Evolutionary conservation across 2,797 vertebrate species (phyloP).

Genomic region (Prionace glauca): DNA sequence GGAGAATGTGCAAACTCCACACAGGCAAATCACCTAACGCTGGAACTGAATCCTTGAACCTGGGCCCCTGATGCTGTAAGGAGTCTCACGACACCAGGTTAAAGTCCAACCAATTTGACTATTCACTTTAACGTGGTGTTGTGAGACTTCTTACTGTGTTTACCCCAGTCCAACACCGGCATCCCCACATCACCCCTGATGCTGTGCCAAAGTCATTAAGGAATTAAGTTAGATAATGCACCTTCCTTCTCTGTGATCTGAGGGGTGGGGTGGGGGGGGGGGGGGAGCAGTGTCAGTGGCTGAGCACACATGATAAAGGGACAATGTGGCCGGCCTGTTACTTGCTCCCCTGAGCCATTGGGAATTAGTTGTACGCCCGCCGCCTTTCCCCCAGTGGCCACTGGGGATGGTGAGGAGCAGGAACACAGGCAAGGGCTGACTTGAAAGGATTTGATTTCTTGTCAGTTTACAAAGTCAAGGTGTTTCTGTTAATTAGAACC

Average conservation of each 20-base stretch:
- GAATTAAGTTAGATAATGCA: background rate
- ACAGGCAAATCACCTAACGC: too few species aligned
- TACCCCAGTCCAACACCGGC: too few species aligned
- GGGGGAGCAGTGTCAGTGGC: background rate
- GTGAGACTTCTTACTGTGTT: too few species aligned
- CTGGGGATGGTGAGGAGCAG: too few species aligned
- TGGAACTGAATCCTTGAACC: too few species aligned
- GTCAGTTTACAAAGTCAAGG: background rate
- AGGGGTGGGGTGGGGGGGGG: too few species aligned
- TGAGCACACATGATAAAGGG: background rate
- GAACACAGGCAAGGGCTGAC: background rate
- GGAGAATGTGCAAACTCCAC: too few species aligned
- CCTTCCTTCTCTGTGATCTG: background rate
- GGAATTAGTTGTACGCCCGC: background rate
- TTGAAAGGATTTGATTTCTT: background rate
- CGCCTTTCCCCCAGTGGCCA: background rate
- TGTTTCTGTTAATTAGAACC: background rate
- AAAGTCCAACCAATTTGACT: too few species aligned
- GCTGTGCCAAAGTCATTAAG: background rate
- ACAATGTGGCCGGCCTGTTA: background rate
- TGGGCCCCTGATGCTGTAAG: too few species aligned
- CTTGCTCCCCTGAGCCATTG: background rate
- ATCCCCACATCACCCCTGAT: too few species aligned
- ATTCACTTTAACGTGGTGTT: too few species aligned
- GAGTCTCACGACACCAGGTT: too few species aligned